Evolutionary conservation across 2,888 invertebrate species (phyloP).

Genomic region (Anthoptus insignis): DNA sequence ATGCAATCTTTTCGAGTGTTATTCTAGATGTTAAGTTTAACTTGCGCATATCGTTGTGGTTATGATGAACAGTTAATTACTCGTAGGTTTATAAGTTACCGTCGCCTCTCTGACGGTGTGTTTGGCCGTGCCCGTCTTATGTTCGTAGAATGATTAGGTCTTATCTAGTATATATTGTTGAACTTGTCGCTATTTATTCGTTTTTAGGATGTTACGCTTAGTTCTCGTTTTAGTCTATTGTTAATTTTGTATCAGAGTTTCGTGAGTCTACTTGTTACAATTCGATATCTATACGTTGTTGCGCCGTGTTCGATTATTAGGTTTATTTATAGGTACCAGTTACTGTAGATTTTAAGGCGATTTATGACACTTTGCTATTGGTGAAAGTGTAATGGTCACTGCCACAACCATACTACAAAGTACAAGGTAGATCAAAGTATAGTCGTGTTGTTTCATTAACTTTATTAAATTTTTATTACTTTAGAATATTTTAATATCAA

Average conservation of each 20-base stretch:
- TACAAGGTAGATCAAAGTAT: constrained; percentile 70
- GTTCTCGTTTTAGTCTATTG: constrained; percentile 57
- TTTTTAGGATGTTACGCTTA: constrained; percentile 59
- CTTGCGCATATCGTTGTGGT: constrained; percentile 81
- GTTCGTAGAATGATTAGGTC: constrained; percentile 65
- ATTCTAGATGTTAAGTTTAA: constrained; percentile 78
- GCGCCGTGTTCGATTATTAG: constrained; percentile 56
- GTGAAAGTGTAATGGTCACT: constrained; percentile 64
- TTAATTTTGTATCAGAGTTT: constrained; percentile 63
- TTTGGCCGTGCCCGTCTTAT: constrained; percentile 75
- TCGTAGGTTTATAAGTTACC: constrained; percentile 75
- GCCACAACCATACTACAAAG: constrained; percentile 75
- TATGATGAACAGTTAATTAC: constrained; percentile 72
- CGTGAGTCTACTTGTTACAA: constrained; percentile 55
- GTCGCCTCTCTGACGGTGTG: constrained; percentile 48
- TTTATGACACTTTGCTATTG: constrained; percentile 56
- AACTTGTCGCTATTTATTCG: constrained; percentile 71
- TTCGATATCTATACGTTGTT: constrained; percentile 23
- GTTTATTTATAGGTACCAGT: constrained; percentile 60
- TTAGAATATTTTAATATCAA: constrained; percentile 33
- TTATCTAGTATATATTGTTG: constrained; percentile 57
- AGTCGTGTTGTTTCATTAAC: constrained; percentile 53
- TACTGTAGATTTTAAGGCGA: constrained; percentile 57
- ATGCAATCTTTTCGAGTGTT: constrained; percentile 61
- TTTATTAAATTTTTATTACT: constrained; percentile 51